Conservation (phyloP, 2,888 invertebrate species). For the Machimus rusticus region DNA sequence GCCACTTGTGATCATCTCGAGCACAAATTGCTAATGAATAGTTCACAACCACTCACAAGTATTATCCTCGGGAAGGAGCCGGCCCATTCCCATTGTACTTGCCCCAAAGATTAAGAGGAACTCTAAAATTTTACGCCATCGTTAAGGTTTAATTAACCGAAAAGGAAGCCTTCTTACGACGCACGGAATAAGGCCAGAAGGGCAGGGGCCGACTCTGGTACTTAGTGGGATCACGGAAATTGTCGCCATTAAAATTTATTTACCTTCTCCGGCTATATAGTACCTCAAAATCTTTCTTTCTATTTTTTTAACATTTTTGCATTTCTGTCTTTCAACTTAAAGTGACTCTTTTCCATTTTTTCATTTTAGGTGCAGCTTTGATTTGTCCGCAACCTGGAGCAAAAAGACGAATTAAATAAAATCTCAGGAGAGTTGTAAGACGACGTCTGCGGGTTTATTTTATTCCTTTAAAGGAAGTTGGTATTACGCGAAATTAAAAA, state of each 20-base stretch:
- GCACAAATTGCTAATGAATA: conserved; percentile 37
- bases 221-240: background rate
- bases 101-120: conserved; percentile 25
- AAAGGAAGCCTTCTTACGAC: background rate
- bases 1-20: conserved; percentile 12
- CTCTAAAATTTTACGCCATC: conserved; percentile 28
- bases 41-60: conserved; percentile 29
- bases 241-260: conserved; percentile 21
- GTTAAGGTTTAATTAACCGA: background rate
- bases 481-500: background rate
- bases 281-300: background rate
- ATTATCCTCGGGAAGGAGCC: background rate
- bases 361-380: background rate
- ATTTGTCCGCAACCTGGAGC: background rate
- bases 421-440: background rate
- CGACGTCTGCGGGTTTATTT: background rate
- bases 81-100: background rate
- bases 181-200: background rate
- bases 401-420: background rate
- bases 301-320: background rate
- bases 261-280: background rate
- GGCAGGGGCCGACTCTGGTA: background rate
- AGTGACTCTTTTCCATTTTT: background rate
- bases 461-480: background rate
- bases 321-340: background rate